Evolutionary conservation across 1,140 invertebrate species (phyloP), one percentile per base, ranked within the genome.

Genomic region (Macrobrachium nipponense): DNA sequence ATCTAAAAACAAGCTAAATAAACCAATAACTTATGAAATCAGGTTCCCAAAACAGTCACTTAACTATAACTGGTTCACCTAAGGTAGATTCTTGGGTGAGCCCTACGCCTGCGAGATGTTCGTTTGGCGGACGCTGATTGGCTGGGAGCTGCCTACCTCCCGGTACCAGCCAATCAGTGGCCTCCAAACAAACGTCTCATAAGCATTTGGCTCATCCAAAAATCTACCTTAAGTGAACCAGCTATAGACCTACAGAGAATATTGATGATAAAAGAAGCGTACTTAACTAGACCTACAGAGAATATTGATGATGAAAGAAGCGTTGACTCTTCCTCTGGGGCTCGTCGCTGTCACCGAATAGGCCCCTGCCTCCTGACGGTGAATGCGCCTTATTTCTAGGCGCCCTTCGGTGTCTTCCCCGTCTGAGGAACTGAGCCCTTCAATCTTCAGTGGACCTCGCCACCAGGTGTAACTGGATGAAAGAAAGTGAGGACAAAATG

Each of bases 381-480:
- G n/a, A 4, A 77, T 58, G 3, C 20, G 51, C 5, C 5, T 20
- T n/a, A 77, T 15, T 2, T 27, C 20, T 5, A 77, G 59, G 5
- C 23, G 51, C 15, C 75, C 75, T 14, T 14, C 18, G 18, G 4
- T 17, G 12, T 23, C n/a, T 18, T 27, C 58, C 18, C 58, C 59
- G 44, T 5, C 58, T 6, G 51, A 51, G 51, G 51, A 51, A 51
- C 58, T 20, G 5, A 77, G 43, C 7, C 75, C n/a, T 10, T 27
- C 23, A 15, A 77, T 14, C 27, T 17, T 12, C 18, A 43, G 18
- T 18, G 75, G 75, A 10, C 75, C 75, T 20, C 58, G 75, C 75
- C 75, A 77, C 75, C 75, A 77, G 14, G 51, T 77, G 51, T 77
- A 77, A 6, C 75, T 77, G 51, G 64, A 15, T 11, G 8, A 15